Conservation (phyloP, 2,113 vertebrate genomes). For the Lasiurus borealis region DNA sequence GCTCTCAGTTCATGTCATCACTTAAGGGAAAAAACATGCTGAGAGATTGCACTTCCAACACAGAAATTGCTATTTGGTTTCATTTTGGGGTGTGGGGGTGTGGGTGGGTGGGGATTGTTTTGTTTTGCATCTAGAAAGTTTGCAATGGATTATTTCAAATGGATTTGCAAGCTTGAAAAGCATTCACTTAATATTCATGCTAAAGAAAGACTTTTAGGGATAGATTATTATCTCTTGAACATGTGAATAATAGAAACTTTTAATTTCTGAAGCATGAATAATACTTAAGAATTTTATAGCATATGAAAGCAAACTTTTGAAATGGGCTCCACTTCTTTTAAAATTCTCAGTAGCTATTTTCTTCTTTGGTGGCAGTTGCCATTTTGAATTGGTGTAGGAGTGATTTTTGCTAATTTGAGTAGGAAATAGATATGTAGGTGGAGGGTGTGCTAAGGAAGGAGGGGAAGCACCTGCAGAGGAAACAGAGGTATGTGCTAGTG, state of each 20-base stretch:
- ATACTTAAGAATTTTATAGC: conserved; percentile 59
- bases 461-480: not conserved
- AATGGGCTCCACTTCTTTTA: conserved; percentile 59
- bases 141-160: not conserved
- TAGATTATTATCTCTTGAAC: conserved; percentile 60
- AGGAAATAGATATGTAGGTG: conserved; percentile 65
- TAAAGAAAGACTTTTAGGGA: conserved; percentile 3
- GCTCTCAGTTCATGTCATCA: conserved; percentile 44
- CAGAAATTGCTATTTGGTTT: conserved; percentile 29
- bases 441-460: conserved; percentile 50
- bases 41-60: conserved; percentile 56
- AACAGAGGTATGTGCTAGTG: not conserved
- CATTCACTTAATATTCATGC: not conserved
- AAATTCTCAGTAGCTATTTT: conserved; percentile 74
- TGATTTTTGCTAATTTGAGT: conserved; percentile 83
- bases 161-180: not conserved
- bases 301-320: conserved; percentile 56
- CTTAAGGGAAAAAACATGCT: conserved; percentile 46
- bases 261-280: conserved; percentile 71
- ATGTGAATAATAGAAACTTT: conserved; percentile 59
- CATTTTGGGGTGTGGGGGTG: not conserved
- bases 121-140: not conserved
- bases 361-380: conserved; percentile 70
- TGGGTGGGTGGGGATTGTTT: not conserved
- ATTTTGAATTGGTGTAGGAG: conserved; percentile 74